Conservation (phyloP, 1,140 invertebrate genomes). For the Cotesia vestalis region DNA sequence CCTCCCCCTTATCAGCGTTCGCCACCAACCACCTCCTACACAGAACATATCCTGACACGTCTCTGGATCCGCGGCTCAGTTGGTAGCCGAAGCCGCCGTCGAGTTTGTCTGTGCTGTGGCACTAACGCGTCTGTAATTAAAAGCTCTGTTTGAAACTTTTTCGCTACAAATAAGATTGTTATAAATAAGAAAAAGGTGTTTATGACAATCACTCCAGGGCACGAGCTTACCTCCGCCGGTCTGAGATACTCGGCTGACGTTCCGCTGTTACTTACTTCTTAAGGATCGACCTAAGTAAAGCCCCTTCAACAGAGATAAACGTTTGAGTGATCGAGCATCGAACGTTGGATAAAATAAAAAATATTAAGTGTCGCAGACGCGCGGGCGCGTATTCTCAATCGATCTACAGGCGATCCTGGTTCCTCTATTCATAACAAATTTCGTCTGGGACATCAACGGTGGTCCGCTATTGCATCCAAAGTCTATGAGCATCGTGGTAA, state of each 20-base stretch:
- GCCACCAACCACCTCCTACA: slow-evolving; percentile 25
- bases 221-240: too few species aligned
- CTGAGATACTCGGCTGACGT: too few species aligned
- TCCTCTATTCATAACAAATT: slow-evolving; percentile 32
- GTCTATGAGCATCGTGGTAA: slow-evolving; percentile 15
- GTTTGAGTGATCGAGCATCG: slow-evolving; percentile 11
- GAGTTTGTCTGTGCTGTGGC: slow-evolving; percentile 13
- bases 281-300: too few species aligned
- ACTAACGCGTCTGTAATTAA: slow-evolving; percentile 5
- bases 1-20: slow-evolving; percentile 15
- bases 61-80: slow-evolving; percentile 35
- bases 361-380: slow-evolving; percentile 33
- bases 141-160: background rate
- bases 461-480: slow-evolving; percentile 4
- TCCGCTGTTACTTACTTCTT: too few species aligned
- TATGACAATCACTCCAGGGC: background rate
- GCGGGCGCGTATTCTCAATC: slow-evolving; percentile 37
- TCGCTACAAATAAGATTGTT: background rate
- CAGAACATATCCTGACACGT: slow-evolving; percentile 35
- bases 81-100: slow-evolving; percentile 31
- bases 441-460: slow-evolving; percentile 26
- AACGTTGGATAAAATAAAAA: slow-evolving; percentile 4
- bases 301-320: background rate
- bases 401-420: slow-evolving; percentile 34
- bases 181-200: background rate